Evolutionary conservation across 2,888 invertebrate species (phyloP).

Genomic region (Autographa gamma): DNA sequence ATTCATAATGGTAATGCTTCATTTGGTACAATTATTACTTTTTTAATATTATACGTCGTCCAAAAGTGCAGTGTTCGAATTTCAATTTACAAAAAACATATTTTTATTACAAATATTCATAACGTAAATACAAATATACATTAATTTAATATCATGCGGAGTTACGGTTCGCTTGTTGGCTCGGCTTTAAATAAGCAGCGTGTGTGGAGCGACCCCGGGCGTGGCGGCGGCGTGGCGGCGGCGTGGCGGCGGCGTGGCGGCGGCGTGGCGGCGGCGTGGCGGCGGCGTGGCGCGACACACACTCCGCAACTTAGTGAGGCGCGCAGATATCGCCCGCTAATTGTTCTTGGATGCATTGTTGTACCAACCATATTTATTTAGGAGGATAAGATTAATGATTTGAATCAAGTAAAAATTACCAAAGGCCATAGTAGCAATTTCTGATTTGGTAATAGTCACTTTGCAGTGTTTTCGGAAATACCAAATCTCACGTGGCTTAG

Average conservation of each 20-base stretch:
- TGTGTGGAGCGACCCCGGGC: background rate
- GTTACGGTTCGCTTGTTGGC: background rate
- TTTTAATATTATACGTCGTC: no score
- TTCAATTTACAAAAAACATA: no score
- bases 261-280: background rate
- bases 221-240: background rate
- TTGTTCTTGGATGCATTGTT: slow-evolving; percentile 12
- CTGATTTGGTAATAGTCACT: no score
- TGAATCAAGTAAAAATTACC: no score
- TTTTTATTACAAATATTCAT: background rate
- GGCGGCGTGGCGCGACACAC: background rate
- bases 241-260: background rate
- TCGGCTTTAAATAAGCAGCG: background rate
- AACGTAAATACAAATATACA: background rate
- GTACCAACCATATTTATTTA: background rate
- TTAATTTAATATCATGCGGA: background rate
- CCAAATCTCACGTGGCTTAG: no score
- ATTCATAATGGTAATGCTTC: no score
- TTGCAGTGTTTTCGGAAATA: no score
- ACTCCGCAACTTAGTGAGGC: background rate
- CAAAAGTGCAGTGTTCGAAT: no score
- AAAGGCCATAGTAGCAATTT: no score
- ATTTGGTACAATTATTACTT: no score
- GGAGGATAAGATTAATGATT: no score
- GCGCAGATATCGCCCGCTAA: slow-evolving; percentile 5